phyloP scores from a whole-genome alignment of 2,113 vertebrate species.

The Xiphophorus hellerii region DNA sequence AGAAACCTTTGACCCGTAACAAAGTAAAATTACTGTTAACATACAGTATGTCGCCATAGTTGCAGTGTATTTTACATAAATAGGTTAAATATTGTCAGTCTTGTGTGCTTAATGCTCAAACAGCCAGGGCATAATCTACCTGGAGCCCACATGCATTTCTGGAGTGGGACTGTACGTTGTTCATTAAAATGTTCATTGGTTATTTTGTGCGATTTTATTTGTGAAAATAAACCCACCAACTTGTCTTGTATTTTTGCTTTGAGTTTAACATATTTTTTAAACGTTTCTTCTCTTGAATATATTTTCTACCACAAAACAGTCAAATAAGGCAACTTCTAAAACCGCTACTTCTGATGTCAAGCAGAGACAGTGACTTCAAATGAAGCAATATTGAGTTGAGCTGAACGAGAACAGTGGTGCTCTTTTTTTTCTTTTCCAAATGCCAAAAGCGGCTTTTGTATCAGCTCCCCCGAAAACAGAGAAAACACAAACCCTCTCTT shows the following conservation, averaged over 20 bases:
- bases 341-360: background rate
- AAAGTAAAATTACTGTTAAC: too few species aligned
- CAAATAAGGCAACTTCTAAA: background rate
- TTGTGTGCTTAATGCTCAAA: too few species aligned
- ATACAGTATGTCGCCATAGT: too few species aligned
- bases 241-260: background rate
- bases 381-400: background rate
- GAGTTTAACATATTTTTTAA: background rate
- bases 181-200: too few species aligned
- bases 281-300: too few species aligned
- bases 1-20: too few species aligned
- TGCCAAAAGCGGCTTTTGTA: constrained; percentile 19
- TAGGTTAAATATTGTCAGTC: too few species aligned
- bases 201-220: background rate
- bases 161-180: background rate
- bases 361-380: constrained; percentile 1
- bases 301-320: background rate
- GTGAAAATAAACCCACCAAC: background rate
- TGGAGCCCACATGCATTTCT: background rate
- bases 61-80: too few species aligned
- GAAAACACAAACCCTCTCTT: constrained; percentile 18
- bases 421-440: constrained; percentile 10
- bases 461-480: constrained; percentile 1
- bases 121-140: background rate
- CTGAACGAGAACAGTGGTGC: background rate